These are phyloP conservation scores for Agrotis segetum DNA, from an alignment of 2,888 invertebrate genomes.

Conservation along the genomic window DNA sequence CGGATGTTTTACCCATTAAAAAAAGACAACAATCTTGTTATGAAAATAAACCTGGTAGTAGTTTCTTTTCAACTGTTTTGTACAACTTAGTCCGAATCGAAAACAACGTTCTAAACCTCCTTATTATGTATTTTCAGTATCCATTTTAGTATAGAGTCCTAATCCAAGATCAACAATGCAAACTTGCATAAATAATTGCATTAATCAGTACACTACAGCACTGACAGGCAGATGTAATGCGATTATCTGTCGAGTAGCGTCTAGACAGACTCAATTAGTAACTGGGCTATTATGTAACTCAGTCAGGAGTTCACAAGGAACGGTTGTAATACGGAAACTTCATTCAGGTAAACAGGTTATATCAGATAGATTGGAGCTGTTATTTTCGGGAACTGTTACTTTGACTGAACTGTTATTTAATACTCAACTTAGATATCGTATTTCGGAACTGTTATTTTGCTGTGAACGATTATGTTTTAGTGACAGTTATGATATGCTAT, in stretches of 20 bases:
- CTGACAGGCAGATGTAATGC: slow-evolving; percentile 49
- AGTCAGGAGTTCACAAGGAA: slow-evolving; percentile 53
- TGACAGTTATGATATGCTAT: background rate
- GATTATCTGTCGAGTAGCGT: slow-evolving; percentile 62
- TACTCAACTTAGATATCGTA: background rate
- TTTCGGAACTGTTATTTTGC: slow-evolving; percentile 7
- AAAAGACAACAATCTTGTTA: background rate
- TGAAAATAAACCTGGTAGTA: background rate
- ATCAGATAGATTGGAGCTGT: slow-evolving; percentile 12
- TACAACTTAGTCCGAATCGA: background rate
- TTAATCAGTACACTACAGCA: slow-evolving; percentile 41
- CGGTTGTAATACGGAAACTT: slow-evolving; percentile 29
- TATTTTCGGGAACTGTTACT: slow-evolving; percentile 29
- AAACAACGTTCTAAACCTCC: background rate
- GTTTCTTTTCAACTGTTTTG: background rate
- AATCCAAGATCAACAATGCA: slow-evolving; percentile 23
- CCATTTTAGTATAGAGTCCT: background rate
- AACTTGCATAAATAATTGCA: slow-evolving; percentile 40
- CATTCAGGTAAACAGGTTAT: slow-evolving; percentile 38
- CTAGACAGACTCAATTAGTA: slow-evolving; percentile 65
- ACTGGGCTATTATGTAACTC: slow-evolving; percentile 58
- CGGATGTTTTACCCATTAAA: background rate
- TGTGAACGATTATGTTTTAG: background rate
- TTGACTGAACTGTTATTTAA: slow-evolving; percentile 15
- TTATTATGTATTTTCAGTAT: background rate